Evolutionary conservation across 2,888 invertebrate species (phyloP), one percentile per base, ranked within the genome.

Genomic region (Vesta saturnalis): DNA sequence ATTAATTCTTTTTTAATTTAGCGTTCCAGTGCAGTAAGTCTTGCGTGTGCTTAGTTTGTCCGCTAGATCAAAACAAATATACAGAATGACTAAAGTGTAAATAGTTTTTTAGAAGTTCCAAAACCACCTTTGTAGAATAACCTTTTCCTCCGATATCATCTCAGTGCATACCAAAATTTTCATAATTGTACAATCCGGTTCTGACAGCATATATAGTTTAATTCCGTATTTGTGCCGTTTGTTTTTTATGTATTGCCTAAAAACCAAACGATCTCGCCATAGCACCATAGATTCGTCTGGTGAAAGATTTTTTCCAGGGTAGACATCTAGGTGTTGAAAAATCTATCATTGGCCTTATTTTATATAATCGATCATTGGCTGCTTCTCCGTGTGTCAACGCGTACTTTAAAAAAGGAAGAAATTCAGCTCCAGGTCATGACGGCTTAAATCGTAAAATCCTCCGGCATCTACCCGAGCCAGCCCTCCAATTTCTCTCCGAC

Each of bases 21-120:
- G 1, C 4, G 47, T 60, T 19, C 60, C 60, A 5, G 60, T 60
- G 12, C 60, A 60, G 15, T 47, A 14, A 1, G 23, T 60, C 15
- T 47, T 18, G n/a, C n/a, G n/a, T n/a, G n/a, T n/a, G n/a, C n/a
- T n/a, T n/a, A n/a, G n/a, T n/a, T 21, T 5, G 3, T 58, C 21
- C 6, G 58, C 58, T 1, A 58, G 43, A 1, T n/a, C 21, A 18
- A n/a, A 58, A n/a, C 46, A 59, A 39, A 14, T 22, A 59, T 0
- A 59, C 5, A 6, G 30, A 30, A 30, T 30, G 30, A 6, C 10
- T 10, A 4, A 10, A 4, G 30, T n/a, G n/a, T n/a, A n/a, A n/a
- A n/a, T n/a, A n/a, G n/a, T n/a, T n/a, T n/a, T 30, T 10, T 30
- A 30, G 10, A 4, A 6, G 4, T 30, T 30, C 30, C 5, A n/a